A percentile compares a stretch with the other conserved stretches of the same genome.
These are phyloP conservation scores for Nemopilema nomurai DNA, from an alignment of 30 jellyfish, hydroid and myxozoan genomes.

Conservation along the genomic window DNA sequence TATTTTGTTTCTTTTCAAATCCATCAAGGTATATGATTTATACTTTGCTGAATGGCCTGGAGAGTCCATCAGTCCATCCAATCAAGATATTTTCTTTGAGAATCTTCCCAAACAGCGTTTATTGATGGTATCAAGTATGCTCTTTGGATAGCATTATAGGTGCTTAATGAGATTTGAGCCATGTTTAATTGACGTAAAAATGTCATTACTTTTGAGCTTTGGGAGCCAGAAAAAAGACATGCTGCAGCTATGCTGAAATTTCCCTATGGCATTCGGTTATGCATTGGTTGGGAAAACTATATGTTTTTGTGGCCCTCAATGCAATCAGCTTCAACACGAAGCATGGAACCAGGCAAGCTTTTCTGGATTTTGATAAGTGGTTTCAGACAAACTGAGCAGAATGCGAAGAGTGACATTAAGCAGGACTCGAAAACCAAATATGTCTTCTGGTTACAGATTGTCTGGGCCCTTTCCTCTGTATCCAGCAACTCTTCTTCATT, in stretches of 20 bases:
- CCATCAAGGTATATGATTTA: too few relatives aligned
- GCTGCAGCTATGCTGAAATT: not conserved
- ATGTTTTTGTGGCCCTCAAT: not conserved
- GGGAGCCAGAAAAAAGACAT: not conserved
- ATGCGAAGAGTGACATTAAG: not conserved
- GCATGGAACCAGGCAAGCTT: not conserved
- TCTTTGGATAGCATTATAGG: not conserved
- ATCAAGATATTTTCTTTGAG: not conserved
- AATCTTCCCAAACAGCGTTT: not conserved
- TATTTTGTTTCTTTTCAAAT: not conserved
- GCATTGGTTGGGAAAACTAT: conserved; percentile 3
- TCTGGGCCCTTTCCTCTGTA: too few relatives aligned
- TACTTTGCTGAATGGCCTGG: not conserved
- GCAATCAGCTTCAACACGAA: not conserved
- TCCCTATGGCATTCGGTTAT: not conserved
- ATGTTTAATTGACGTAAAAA: not conserved
- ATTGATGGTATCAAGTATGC: not conserved
- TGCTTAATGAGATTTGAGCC: not conserved
- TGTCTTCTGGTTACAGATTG: too few relatives aligned
- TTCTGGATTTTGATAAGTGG: not conserved
- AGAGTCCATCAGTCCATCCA: not conserved
- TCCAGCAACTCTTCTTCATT: too few relatives aligned
- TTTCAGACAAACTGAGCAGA: not conserved
- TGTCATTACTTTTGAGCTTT: not conserved
- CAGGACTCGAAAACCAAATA: conserved; percentile 1